Percentiles rank a stretch among this genome's conserved stretches.
These are phyloP conservation scores for Lamproptera curius DNA, from an alignment of 2,888 invertebrate species.

Conservation along the genomic window DNA sequence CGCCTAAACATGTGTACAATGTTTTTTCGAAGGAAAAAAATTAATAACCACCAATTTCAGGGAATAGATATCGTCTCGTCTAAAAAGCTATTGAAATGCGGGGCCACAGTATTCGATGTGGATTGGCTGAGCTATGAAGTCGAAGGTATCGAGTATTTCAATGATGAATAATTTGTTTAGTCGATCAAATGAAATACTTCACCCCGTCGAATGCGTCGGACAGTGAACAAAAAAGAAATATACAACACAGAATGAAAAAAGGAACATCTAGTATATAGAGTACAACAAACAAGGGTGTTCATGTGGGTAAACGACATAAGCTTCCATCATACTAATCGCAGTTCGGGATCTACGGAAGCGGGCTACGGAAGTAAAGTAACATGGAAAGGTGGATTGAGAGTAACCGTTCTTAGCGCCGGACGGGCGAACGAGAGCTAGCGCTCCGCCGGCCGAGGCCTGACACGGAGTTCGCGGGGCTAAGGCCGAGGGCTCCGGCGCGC, in stretches of 20 bases:
- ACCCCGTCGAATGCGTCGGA: neutral
- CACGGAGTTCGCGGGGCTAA: neutral
- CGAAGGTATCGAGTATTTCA: neutral
- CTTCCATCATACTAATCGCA: neutral
- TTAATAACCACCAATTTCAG: too few species aligned
- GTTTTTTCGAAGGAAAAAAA: too few species aligned
- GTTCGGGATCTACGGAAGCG: neutral
- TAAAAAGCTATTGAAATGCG: neutral
- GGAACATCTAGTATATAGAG: neutral
- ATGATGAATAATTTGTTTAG: neutral
- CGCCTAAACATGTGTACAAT: too few species aligned
- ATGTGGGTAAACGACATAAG: neutral
- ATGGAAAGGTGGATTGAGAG: neutral
- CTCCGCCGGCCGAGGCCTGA: neutral
- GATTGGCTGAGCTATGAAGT: neutral
- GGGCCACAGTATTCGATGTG: neutral
- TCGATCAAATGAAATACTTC: neutral
- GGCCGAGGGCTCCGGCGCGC: neutral
- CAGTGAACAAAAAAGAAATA: neutral
- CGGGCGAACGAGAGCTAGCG: neutral
- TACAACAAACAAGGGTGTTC: neutral
- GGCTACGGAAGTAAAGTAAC: neutral
- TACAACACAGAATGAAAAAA: neutral
- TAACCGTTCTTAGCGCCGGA: neutral
- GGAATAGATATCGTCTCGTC: too few species aligned